Evolutionary conservation across 1,140 invertebrate species (phyloP).

Genomic region (Rhysida immarginata): DNA sequence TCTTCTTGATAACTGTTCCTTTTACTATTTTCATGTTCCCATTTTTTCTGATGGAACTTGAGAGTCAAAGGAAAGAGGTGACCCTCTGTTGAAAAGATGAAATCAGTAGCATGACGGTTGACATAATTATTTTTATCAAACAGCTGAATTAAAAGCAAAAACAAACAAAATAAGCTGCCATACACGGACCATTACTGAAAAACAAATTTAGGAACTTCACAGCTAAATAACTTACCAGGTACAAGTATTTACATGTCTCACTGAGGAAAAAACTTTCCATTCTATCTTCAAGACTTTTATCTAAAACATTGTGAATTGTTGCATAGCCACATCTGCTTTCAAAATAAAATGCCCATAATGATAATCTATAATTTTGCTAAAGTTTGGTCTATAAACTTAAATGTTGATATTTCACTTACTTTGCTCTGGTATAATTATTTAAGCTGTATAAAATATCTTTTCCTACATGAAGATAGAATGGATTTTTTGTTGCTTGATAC

Average conservation of each 20-base stretch:
- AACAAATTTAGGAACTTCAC: background rate
- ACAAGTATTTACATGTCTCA: conserved; percentile 97
- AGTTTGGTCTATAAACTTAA: too few species aligned
- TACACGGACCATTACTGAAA: background rate
- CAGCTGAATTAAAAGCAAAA: conserved; percentile 34
- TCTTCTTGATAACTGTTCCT: too few species aligned
- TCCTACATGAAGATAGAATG: conserved; percentile 55
- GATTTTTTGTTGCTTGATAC: conserved; percentile 52
- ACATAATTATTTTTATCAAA: conserved; percentile 50
- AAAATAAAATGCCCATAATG: conserved; percentile 4
- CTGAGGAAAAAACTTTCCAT: conserved; percentile 99
- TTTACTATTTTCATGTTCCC: too few species aligned
- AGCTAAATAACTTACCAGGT: conserved; percentile 38
- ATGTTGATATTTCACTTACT: conserved; percentile 22
- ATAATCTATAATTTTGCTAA: too few species aligned
- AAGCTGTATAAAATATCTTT: conserved; percentile 43
- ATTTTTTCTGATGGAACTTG: too few species aligned
- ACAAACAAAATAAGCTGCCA: background rate
- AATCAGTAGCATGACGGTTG: conserved; percentile 39
- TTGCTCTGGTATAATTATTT: conserved; percentile 40
- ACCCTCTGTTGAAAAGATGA: conserved; percentile 52
- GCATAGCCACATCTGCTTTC: conserved; percentile 45
- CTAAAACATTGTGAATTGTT: conserved; percentile 61
- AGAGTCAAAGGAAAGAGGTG: conserved; percentile 50
- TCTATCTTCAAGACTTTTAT: conserved; percentile 86